phyloP scores from a whole-genome alignment of 2,888 invertebrate genomes.

The Drosophila ustulata region DNA sequence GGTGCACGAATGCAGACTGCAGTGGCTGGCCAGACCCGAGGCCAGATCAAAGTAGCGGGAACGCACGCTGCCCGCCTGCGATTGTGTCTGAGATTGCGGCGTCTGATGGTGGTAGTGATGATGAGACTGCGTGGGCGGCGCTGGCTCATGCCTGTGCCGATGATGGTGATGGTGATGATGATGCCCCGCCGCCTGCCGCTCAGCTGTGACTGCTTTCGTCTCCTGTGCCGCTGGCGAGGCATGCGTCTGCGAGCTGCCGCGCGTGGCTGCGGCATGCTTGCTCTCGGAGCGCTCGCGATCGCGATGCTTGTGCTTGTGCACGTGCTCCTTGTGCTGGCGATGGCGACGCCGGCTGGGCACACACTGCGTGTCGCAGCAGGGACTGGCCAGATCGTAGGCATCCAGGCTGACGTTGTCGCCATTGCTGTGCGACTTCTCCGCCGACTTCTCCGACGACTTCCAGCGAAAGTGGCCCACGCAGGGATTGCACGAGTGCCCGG shows the following conservation, averaged over 20 bases:
- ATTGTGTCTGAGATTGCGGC: conserved; percentile 74
- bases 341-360: conserved; percentile 88
- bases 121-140: conserved; percentile 61
- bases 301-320: conserved; percentile 87
- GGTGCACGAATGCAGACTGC: conserved; percentile 93
- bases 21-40: conserved; percentile 90
- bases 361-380: conserved; percentile 94
- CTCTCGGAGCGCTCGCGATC: conserved; percentile 84
- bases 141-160: conserved; percentile 79
- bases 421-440: conserved; percentile 83
- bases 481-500: conserved; percentile 89
- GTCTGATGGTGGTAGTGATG: conserved; percentile 75
- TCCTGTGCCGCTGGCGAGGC: conserved; percentile 46
- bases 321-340: conserved; percentile 87
- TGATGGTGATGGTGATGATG: conserved; percentile 74
- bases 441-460: conserved; percentile 83
- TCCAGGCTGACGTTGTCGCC: conserved; percentile 91
- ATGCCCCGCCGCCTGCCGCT: conserved; percentile 52
- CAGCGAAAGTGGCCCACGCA: conserved; percentile 88
- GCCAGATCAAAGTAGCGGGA: conserved; percentile 89
- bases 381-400: conserved; percentile 94
- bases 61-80: conserved; percentile 83
- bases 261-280: conserved; percentile 37
- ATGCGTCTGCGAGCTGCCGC: conserved; percentile 51
- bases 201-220: conserved; percentile 11